A percentile compares a stretch with the other conserved stretches of the same genome.
These are phyloP conservation scores for Phacellophora camtschatica DNA, from an alignment of 30 jellyfish, hydroid and myxozoan genomes.

Conservation along the genomic window DNA sequence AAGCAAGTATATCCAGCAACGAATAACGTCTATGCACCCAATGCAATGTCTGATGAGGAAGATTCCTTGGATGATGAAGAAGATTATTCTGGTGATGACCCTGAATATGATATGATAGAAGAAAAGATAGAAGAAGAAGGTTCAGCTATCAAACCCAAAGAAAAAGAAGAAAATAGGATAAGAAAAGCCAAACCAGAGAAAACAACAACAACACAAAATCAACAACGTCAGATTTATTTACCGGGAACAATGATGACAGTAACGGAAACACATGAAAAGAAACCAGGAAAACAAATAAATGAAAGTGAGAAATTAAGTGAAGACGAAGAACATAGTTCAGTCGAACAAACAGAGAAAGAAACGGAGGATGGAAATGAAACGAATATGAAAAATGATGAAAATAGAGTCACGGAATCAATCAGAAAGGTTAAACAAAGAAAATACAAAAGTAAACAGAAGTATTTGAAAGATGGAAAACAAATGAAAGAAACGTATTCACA, in stretches of 20 bases:
- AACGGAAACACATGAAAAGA: constrained; percentile 52
- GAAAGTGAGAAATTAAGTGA: background rate
- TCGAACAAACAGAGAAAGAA: background rate
- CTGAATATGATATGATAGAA: background rate
- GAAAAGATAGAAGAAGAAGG: constrained; percentile 8
- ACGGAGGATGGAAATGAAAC: constrained; percentile 17
- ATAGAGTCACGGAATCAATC: background rate
- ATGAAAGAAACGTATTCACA: background rate
- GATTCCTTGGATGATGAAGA: constrained; percentile 20
- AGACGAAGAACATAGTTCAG: constrained; percentile 4
- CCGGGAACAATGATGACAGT: constrained; percentile 52
- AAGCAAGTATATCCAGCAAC: too few relatives aligned
- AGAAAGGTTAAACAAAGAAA: background rate
- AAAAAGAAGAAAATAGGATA: background rate
- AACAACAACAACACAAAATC: background rate
- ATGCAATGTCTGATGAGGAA: too few relatives aligned
- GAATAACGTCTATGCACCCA: too few relatives aligned
- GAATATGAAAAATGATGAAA: constrained; percentile 22
- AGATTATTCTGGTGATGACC: background rate
- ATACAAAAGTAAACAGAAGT: background rate
- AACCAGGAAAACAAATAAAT: constrained; percentile 38
- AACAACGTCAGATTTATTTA: constrained; percentile 40
- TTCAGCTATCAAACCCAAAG: background rate
- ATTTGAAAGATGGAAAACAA: background rate
- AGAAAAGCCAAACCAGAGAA: constrained; percentile 10